Percentiles rank a stretch among this genome's conserved stretches.
These are phyloP conservation scores for Propsilocerus akamusi DNA, from an alignment of 1,140 invertebrate species.

Conservation along the genomic window DNA sequence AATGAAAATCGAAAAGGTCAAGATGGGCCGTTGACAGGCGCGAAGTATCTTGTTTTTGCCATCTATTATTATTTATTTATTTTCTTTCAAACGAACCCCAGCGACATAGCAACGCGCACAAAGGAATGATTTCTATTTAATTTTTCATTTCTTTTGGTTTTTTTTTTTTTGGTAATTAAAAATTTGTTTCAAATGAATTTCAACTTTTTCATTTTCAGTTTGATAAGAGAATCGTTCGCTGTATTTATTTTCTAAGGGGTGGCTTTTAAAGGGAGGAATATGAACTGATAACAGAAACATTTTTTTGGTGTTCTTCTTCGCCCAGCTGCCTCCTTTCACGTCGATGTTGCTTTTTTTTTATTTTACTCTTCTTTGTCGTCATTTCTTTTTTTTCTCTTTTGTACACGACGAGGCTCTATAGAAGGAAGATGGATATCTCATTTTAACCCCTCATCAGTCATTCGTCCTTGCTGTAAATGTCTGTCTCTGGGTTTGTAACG, in stretches of 20 bases:
- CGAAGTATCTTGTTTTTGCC: no score
- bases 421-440: conserved; percentile 1
- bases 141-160: no score
- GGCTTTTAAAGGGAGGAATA: background rate
- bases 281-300: background rate
- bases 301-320: background rate
- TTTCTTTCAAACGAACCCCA: background rate
- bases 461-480: no score
- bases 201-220: background rate
- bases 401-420: background rate
- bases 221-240: no score
- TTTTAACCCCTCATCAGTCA: conserved; percentile 3
- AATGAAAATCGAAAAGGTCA: conserved; percentile 1
- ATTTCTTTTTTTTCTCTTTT: background rate
- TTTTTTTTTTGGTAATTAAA: background rate
- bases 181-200: background rate
- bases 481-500: no score
- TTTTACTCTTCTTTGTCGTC: background rate
- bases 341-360: background rate
- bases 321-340: no score
- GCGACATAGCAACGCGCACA: no score
- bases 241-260: no score
- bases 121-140: no score
- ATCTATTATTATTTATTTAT: background rate
- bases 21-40: background rate